Conservation (phyloP, 2,797 vertebrate genomes). For the Rhodeus uyekii region DNA sequence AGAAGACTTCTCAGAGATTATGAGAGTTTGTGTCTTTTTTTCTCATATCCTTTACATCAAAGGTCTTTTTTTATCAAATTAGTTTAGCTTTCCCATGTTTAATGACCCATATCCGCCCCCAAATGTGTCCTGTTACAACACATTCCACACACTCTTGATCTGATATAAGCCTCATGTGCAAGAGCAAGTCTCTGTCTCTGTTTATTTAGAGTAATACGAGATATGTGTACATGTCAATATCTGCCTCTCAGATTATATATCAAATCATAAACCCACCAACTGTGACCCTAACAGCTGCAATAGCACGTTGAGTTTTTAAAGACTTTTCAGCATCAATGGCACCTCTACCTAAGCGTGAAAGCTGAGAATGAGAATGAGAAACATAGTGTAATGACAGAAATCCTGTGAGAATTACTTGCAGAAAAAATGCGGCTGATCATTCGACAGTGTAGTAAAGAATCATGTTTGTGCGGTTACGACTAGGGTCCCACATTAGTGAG, state of each 20-base stretch:
- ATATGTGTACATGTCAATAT: slow-evolving; percentile 28
- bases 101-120: background rate
- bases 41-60: background rate
- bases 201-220: slow-evolving; percentile 38
- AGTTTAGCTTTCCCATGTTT: background rate
- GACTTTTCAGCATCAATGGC: background rate
- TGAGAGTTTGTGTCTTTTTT: background rate
- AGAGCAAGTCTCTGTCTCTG: background rate
- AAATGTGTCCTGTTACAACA: slow-evolving; percentile 2
- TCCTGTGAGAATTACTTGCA: background rate
- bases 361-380: background rate
- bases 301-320: slow-evolving; percentile 6
- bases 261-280: slow-evolving; percentile 5
- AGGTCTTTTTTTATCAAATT: background rate
- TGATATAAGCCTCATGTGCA: background rate
- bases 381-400: background rate
- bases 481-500: background rate
- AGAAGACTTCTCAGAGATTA: background rate
- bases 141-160: background rate
- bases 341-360: background rate
- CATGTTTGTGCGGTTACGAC: background rate
- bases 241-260: slow-evolving; percentile 25
- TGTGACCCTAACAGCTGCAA: slow-evolving; percentile 21
- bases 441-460: background rate
- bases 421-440: background rate